Evolutionary conservation across 2,888 invertebrate species (phyloP).

Genomic region (Mimachlamys varia): DNA sequence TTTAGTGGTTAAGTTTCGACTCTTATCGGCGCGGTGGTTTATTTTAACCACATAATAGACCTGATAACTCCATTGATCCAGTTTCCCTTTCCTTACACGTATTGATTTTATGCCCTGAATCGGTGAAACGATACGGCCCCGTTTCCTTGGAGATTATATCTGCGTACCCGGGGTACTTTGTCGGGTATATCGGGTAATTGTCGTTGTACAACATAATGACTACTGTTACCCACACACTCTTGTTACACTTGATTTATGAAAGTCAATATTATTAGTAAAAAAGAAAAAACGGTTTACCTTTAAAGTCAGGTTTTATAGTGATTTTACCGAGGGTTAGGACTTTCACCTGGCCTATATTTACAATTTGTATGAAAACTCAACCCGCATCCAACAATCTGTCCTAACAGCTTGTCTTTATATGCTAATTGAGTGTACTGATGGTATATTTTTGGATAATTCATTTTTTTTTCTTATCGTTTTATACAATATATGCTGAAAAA

Average conservation of each 20-base stretch:
- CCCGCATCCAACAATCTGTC: neutral
- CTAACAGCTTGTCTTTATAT: neutral
- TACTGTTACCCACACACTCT: neutral
- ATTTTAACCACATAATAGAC: neutral
- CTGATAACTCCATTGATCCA: neutral
- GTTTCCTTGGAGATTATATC: slow-evolving; percentile 2
- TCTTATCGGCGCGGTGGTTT: neutral
- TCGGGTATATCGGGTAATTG: neutral
- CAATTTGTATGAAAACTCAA: too few relatives aligned
- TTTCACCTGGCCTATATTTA: neutral
- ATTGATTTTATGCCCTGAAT: slow-evolving; percentile 2
- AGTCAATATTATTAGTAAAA: neutral
- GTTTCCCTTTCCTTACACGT: neutral
- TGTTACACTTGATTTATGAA: slow-evolving; percentile 16
- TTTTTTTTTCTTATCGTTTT: too few relatives aligned
- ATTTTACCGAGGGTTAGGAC: neutral
- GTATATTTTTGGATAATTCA: too few relatives aligned
- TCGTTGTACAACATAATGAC: neutral
- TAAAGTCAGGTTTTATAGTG: neutral
- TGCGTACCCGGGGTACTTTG: neutral
- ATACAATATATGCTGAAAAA: too few relatives aligned
- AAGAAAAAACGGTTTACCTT: neutral
- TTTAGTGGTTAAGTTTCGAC: neutral
- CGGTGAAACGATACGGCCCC: neutral
- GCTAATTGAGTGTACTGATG: too few relatives aligned